A percentile compares a stretch with the other conserved stretches of the same genome.
phyloP scores from a whole-genome alignment of 1,140 invertebrate genomes.

The Odontomachus brunneus region DNA sequence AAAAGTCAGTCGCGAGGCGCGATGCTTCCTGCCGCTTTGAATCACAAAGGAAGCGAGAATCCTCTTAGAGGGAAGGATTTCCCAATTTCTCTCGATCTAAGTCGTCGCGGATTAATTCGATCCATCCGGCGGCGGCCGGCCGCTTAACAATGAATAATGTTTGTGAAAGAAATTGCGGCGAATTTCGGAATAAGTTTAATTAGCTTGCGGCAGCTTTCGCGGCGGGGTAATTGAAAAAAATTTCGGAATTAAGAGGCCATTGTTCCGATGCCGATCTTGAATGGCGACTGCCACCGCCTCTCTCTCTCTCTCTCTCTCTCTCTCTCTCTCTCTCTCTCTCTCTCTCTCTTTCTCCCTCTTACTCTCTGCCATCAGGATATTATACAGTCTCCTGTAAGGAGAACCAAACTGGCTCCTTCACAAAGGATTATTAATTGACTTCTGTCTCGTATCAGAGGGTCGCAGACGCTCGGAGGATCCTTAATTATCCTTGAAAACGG shows the following conservation, averaged over 20 bases:
- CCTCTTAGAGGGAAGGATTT: constrained; percentile 26
- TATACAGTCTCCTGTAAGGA: constrained; percentile 71
- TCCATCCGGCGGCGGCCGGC: constrained; percentile 26
- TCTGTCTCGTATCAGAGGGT: constrained; percentile 75
- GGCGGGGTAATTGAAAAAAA: constrained; percentile 73
- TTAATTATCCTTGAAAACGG: constrained; percentile 74
- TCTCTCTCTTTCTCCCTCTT: no score
- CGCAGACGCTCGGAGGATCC: constrained; percentile 70
- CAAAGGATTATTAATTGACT: constrained; percentile 78
- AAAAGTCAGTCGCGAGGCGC: not conserved
- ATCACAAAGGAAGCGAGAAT: constrained; percentile 25
- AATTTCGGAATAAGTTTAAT: constrained; percentile 76
- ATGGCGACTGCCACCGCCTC: constrained; percentile 57
- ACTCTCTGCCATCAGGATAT: constrained; percentile 47
- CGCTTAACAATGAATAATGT: constrained; percentile 75
- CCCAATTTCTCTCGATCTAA: constrained; percentile 14
- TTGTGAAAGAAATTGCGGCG: constrained; percentile 74
- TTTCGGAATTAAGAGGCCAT: constrained; percentile 72
- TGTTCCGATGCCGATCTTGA: constrained; percentile 69
- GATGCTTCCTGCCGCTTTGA: constrained; percentile 7
- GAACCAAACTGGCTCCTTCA: constrained; percentile 72
- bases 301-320: no score
- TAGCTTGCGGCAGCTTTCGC: constrained; percentile 50
- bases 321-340: no score
- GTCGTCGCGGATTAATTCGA: constrained; percentile 41